These are phyloP conservation scores for Pseudolycoriella hygida DNA, from an alignment of 2,888 invertebrate species.

Conservation along the genomic window DNA sequence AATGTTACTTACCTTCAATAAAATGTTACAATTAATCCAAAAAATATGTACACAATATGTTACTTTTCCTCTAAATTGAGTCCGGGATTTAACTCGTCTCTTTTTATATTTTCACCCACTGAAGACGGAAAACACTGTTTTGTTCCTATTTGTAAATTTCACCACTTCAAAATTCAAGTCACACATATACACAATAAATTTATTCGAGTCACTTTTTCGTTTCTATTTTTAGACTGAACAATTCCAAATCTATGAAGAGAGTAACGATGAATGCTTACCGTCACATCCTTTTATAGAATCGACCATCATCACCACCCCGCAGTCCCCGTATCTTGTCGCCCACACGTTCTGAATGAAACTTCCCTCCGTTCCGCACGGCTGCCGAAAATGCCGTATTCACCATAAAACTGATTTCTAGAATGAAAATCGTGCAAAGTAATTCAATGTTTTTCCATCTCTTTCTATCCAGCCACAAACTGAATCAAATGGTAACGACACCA, in stretches of 20 bases:
- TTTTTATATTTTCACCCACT: background rate
- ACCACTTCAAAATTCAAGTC: background rate
- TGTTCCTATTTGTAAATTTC: background rate
- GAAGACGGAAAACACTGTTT: background rate
- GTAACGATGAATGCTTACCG: background rate
- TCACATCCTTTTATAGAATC: background rate
- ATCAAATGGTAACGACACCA: too few species aligned
- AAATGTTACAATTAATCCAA: too few species aligned
- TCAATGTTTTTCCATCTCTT: background rate
- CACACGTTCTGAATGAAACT: slow-evolving; percentile 1
- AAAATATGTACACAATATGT: too few species aligned
- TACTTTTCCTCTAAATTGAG: too few species aligned
- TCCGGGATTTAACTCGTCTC: too few species aligned
- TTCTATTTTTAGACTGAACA: background rate
- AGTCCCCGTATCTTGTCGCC: background rate
- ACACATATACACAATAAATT: too few species aligned
- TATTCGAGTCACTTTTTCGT: background rate
- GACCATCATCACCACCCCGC: background rate
- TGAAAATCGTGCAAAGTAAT: background rate
- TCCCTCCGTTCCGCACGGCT: background rate
- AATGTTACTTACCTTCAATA: too few species aligned
- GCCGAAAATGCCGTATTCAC: background rate
- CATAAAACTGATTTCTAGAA: background rate
- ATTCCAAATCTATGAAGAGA: background rate
- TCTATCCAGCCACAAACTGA: too few species aligned